Evolutionary conservation across 2,888 invertebrate species (phyloP), one percentile per base, ranked within the genome.

Genomic region (Hemistola chrysoprasaria): DNA sequence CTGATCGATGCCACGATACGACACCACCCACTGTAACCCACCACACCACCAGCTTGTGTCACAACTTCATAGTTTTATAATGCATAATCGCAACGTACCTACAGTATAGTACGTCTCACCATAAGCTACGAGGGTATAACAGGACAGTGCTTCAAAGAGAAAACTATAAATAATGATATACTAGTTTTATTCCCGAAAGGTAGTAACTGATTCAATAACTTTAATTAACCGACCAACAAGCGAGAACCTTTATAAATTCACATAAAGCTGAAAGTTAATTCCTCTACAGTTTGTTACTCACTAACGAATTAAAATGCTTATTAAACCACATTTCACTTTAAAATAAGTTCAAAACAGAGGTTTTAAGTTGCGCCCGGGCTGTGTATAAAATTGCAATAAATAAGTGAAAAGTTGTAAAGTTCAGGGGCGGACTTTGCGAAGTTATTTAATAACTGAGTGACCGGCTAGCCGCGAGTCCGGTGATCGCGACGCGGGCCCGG

Each of bases 301-400:
- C n/a, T n/a, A 30, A 21, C 28, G 11, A 28, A 40, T 40, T 39
- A 29, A 45, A 40, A 31, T 22, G 36, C 32, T 40, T 26, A 24
- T 21, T 22, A 28, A 29, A 29, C 24, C 23, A 8, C 25, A 29
- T 40, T 40, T 37, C 25, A 22, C 32, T 40, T 38, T 32, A 10
- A 39, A 40, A 40, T 40, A 40, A 44, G 34, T 20, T 25, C 25
- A 47, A 35, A 53, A 53, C 40, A 40, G 48, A 52, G 49, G 22
- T 34, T 31, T 43, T 53, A 42, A 65, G 66, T 66, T 63, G 63
- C 53, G 53, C 54, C 52, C 45, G 50, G 36, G 50, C 58, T 51
- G 58, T 65, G 78, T 68, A 78, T 78, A 77, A 78, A 77, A 69
- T 55, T 44, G 59, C 68, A 58, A 73, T 78, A 78, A 77, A 77